phyloP scores from a whole-genome alignment of 53 echinoderm and acorn worm species.

The Hippasteria phrygiana region DNA sequence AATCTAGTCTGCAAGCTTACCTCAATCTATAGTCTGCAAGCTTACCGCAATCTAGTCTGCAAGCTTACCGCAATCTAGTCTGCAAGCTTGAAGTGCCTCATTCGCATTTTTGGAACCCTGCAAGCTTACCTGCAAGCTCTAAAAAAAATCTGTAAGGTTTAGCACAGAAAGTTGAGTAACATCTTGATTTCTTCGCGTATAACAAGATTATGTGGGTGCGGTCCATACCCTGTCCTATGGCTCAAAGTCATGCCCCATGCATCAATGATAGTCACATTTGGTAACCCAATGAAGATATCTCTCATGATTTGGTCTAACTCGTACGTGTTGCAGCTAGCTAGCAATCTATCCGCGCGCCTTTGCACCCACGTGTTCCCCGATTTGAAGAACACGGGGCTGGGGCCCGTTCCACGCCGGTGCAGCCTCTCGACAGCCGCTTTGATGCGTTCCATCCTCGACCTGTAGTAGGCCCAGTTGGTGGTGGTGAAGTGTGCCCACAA shows the following conservation, averaged over 20 bases:
- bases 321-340: slow-evolving; percentile 57
- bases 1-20: no score
- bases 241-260: slow-evolving; percentile 79
- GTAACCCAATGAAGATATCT: slow-evolving; percentile 54
- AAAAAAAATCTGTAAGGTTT: no score
- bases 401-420: slow-evolving; percentile 36
- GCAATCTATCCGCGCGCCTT: not conserved
- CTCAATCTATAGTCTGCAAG: no score
- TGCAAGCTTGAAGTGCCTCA: no score
- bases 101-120: no score
- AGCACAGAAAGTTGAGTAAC: slow-evolving; percentile 74
- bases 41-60: no score
- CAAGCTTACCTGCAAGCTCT: no score
- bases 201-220: slow-evolving; percentile 64
- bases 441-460: slow-evolving; percentile 57
- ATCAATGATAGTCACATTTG: slow-evolving; percentile 72
- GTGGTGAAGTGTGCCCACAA: slow-evolving; percentile 86
- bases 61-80: no score
- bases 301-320: slow-evolving; percentile 75
- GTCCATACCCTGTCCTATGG: slow-evolving; percentile 39
- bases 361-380: slow-evolving; percentile 70
- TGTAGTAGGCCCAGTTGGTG: slow-evolving; percentile 54
- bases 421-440: slow-evolving; percentile 65
- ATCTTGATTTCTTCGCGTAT: slow-evolving; percentile 64
- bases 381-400: slow-evolving; percentile 74